A percentile compares a stretch with the other conserved stretches of the same genome.
phyloP scores from a whole-genome alignment of 2,888 invertebrate genomes.

The Muscina levida region DNA sequence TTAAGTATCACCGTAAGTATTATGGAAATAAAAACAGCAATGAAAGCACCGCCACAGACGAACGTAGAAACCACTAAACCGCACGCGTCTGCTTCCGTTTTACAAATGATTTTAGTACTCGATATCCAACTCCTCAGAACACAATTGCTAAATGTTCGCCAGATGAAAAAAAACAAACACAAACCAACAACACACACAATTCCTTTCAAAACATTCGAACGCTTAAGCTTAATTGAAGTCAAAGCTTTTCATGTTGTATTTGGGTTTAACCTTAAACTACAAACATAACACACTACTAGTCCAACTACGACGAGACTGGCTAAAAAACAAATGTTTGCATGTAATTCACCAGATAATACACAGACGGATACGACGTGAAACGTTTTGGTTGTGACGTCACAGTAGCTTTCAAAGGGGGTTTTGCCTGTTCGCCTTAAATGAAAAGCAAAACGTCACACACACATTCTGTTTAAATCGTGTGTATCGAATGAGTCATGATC shows the following conservation, averaged over 20 bases:
- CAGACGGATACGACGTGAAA: background rate
- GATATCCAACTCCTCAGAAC: constrained; percentile 8
- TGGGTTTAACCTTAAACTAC: constrained; percentile 56
- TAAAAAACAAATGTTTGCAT: background rate
- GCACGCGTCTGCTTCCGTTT: constrained; percentile 47
- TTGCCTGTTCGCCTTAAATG: no score
- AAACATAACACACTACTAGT: background rate
- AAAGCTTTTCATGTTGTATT: constrained; percentile 43
- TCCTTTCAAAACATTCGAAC: constrained; percentile 34
- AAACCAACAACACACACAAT: background rate
- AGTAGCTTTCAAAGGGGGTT: background rate
- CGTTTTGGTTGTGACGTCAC: constrained; percentile 17
- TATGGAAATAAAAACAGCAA: background rate
- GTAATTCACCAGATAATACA: constrained; percentile 5
- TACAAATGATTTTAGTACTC: constrained; percentile 39
- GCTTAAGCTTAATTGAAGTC: background rate
- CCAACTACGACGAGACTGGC: background rate
- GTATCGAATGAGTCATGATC: constrained; percentile 35
- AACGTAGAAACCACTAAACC: constrained; percentile 23
- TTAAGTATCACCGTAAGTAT: no score
- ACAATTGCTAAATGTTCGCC: background rate
- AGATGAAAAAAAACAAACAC: no score
- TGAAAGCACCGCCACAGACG: background rate
- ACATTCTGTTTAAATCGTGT: no score
- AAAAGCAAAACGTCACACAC: no score